Percentiles rank a stretch among this genome's conserved stretches.
These are phyloP conservation scores for Pterocles gutturalis DNA, from an alignment of 2,113 vertebrate genomes.

Conservation along the genomic window DNA sequence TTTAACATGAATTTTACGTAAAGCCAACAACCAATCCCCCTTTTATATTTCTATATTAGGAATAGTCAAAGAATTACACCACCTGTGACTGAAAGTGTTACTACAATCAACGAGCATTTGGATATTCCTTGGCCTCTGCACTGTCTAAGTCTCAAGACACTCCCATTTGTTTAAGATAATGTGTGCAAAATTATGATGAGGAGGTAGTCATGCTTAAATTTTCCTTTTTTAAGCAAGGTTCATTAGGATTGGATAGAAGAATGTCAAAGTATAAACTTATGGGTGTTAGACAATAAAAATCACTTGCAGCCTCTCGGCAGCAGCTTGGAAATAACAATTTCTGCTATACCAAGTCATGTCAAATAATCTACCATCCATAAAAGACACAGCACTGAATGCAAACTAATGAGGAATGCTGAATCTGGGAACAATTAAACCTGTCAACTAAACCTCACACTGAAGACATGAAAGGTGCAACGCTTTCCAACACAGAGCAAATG, in stretches of 20 bases:
- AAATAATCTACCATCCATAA: conserved; percentile 55
- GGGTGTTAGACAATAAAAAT: conserved; percentile 38
- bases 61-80: neutral
- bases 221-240: conserved; percentile 43
- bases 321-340: conserved; percentile 47
- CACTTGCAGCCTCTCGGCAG: conserved; percentile 20
- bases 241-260: conserved; percentile 24
- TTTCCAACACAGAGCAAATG: neutral
- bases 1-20: neutral
- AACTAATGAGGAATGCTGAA: conserved; percentile 45
- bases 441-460: neutral
- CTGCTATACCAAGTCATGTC: conserved; percentile 41
- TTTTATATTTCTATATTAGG: neutral
- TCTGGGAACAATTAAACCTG: conserved; percentile 20
- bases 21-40: neutral
- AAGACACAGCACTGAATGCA: neutral
- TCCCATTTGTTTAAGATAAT: conserved; percentile 6
- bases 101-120: neutral
- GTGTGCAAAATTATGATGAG: conserved; percentile 8
- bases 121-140: neutral
- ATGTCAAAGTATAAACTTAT: conserved; percentile 34
- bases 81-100: neutral
- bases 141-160: neutral
- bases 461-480: conserved; percentile 12
- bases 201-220: conserved; percentile 43